Conservation (phyloP, 2,888 invertebrate species). For the Mesorhabditis spiculigera region DNA sequence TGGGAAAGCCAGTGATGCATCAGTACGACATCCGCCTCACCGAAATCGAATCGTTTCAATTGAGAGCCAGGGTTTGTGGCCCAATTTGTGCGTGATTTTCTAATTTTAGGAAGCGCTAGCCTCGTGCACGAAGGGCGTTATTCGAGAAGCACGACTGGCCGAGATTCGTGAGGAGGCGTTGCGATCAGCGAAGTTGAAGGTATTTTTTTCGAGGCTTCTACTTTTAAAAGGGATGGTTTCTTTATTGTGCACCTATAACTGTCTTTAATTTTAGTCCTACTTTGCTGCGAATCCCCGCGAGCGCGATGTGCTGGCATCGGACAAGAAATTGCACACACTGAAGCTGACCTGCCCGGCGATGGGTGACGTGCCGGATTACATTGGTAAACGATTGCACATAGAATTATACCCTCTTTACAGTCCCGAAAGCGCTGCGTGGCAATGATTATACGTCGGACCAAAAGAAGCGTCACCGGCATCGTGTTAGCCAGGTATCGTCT, state of each 20-base stretch:
- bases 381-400: constrained; percentile 27
- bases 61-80: constrained; percentile 72
- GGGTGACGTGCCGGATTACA: constrained; percentile 55
- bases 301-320: constrained; percentile 46
- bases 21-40: constrained; percentile 89
- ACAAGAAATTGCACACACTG: constrained; percentile 44
- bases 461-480: constrained; percentile 8
- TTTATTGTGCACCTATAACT: no score
- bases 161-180: constrained; percentile 89
- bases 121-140: constrained; percentile 85
- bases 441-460: constrained; percentile 29
- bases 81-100: not conserved
- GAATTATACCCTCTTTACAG: constrained; percentile 23
- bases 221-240: no score
- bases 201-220: constrained; percentile 10
- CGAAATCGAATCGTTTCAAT: constrained; percentile 91
- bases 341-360: constrained; percentile 46
- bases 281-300: constrained; percentile 55
- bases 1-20: constrained; percentile 64
- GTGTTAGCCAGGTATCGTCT: constrained; percentile 17
- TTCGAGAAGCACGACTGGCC: constrained; percentile 86
- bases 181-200: constrained; percentile 33
- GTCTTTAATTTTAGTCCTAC: constrained; percentile 31
- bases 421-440: constrained; percentile 51
- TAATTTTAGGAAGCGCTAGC: constrained; percentile 79